Conservation (phyloP, 2,888 invertebrate genomes). For the Drosophila birchii region DNA sequence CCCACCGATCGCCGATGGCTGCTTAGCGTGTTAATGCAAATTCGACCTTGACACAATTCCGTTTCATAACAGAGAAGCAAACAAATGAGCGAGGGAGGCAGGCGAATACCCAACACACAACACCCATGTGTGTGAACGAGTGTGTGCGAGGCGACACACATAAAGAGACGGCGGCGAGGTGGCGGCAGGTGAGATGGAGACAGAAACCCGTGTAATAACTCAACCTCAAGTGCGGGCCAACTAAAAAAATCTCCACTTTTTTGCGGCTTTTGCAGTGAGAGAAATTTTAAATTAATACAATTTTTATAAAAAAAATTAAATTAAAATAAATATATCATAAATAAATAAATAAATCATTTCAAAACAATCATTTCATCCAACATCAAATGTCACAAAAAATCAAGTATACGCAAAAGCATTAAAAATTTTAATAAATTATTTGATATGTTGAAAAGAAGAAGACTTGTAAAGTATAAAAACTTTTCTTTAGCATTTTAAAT, state of each 20-base stretch:
- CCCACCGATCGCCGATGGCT: slow-evolving; percentile 27
- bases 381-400: no score
- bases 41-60: slow-evolving; percentile 83
- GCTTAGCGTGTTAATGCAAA: slow-evolving; percentile 81
- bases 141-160: slow-evolving; percentile 52
- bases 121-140: slow-evolving; percentile 41
- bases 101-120: slow-evolving; percentile 11
- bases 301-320: no score
- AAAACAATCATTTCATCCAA: background rate
- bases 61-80: slow-evolving; percentile 79
- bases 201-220: slow-evolving; percentile 70
- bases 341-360: no score
- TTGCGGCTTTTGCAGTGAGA: slow-evolving; percentile 36
- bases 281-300: no score
- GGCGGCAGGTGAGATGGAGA: slow-evolving; percentile 37
- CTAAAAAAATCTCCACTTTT: slow-evolving; percentile 41
- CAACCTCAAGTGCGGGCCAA: slow-evolving; percentile 74
- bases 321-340: background rate
- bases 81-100: slow-evolving; percentile 56
- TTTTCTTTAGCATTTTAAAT: no score
- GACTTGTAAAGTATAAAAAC: no score
- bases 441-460: background rate
- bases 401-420: no score
- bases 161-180: slow-evolving; percentile 21
- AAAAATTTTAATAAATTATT: background rate